Base-by-base conservation (phyloP, 2,113 vertebrate genomes). In the Nothocercus julius region DNA sequence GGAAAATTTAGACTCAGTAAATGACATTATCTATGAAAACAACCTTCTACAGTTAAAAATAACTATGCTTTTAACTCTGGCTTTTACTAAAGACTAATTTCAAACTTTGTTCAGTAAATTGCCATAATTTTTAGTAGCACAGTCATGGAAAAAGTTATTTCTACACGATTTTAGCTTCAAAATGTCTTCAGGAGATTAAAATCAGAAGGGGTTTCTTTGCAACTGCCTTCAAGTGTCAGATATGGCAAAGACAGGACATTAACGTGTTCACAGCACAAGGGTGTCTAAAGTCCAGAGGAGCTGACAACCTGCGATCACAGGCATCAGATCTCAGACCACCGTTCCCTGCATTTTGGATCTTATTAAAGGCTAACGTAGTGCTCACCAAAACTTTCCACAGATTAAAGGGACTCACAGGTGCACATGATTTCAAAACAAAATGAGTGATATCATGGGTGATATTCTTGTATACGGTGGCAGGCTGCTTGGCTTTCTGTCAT, bases 1-100 rank as follows among this genome's bases (percentile, higher is more conserved):
- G n/a, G 44, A 53, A 83, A 91, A 93, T 87, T 67, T 20, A 87
- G 45, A 56, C 53, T 81, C 87, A 11, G 6, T 67, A 88, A 63
- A 81, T 74, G 8, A 83, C 12, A 36, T 36, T 78, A 75, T 42
- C 42, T 82, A 30, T 13, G 56, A 94, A 49, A 85, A 82, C 22
- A 80, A 81, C 6, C 9, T 61, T 74, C 36, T 93, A 77, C 10
- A 58, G 21, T 40, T 94, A 83, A 94, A 95, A 94, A 85, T 87
- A 77, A 44, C 22, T 18, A 38, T 11, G 16, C 42, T 85, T 74
- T 42, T 89, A 40, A 51, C 25, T 47, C 36, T 47, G 19, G 28
- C 17, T 88, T 87, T 80, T 53, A 82, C 51, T 69, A 82, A 25
- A 74, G 61, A 62, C 13, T 47, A 36, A 63, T 83, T 77, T 67